These are phyloP conservation scores for Diachasmimorpha longicaudata DNA, from an alignment of 1,140 invertebrate species.

Conservation along the genomic window DNA sequence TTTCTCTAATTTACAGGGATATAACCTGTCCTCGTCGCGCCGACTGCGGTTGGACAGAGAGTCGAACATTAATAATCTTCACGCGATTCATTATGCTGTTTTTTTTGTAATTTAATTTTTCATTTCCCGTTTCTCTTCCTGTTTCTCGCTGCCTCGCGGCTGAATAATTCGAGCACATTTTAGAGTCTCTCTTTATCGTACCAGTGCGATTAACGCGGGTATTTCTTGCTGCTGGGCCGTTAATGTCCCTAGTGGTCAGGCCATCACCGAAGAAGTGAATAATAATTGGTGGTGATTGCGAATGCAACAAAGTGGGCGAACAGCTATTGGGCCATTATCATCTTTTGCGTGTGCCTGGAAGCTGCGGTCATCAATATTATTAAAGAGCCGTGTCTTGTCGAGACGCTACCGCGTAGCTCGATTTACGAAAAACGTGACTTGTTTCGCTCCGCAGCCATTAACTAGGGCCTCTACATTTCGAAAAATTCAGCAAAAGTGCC, in stretches of 20 bases:
- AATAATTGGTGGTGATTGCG: neutral
- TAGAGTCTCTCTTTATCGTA: neutral
- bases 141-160: neutral
- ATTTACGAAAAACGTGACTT: no score
- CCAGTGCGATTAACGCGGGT: slow-evolving; percentile 16
- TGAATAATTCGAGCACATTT: slow-evolving; percentile 26
- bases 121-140: neutral
- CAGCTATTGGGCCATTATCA: no score
- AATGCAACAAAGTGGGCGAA: neutral
- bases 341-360: no score
- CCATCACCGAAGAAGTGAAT: neutral
- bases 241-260: neutral
- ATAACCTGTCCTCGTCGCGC: neutral
- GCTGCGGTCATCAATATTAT: no score
- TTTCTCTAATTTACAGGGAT: slow-evolving; percentile 34
- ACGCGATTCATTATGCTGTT: slow-evolving; percentile 18
- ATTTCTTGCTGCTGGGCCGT: neutral
- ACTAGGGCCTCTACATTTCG: no score
- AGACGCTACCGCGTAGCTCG: no score
- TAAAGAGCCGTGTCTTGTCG: neutral
- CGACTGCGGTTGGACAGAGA: neutral
- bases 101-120: neutral
- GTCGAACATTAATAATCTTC: slow-evolving; percentile 29
- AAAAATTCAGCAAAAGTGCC: no score
- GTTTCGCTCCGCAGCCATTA: no score